Evolutionary conservation across 2,888 invertebrate genomes (phyloP), one percentile per base, ranked within the genome.

Genomic region (Sussaba pulchella): DNA sequence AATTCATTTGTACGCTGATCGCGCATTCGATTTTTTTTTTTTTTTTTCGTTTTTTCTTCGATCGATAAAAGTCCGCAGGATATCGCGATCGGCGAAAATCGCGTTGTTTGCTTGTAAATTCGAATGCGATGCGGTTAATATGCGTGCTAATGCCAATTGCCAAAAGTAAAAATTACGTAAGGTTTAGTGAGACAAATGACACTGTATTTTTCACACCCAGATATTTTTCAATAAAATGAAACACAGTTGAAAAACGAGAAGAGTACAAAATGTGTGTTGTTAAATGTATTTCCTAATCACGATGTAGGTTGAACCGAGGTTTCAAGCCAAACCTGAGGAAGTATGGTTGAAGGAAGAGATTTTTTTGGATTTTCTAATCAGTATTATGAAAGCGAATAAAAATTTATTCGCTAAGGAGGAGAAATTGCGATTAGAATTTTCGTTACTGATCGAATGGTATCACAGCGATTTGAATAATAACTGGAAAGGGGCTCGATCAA

Each of bases 161-260:
- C 87, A 88, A 87, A 89, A 31, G 6, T 31, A 31, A 31, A 31
- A 31, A 75, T 74, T 21, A 67, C 71, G 14, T 80, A 80, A 76
- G 72, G 61, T 76, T 31, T 73, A 82, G 75, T 45, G 73, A 84
- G 84, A 84, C 82, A 87, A 87, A 87, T 88, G 85, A 91, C 86
- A 87, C 76, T 91, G 91, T 91, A 91, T 91, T 91, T 91, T 91
- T 91, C 88, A 90, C 85, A 88, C 86, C 87, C 84, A 90, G 85
- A 88, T 91, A 91, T 91, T 91, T 91, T 91, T 91, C 86, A 91
- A 91, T 91, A 91, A 91, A 91, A 91, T 85, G 87, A n/a, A 87
- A 83, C 83, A 83, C 87, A 87, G 86, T 83, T 82, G 85, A 85
- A 86, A 82, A 80, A 73, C 9, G 31, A 9, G 8, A 3, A 57